A percentile compares a stretch with the other conserved stretches of the same genome.
Evolutionary conservation across 2,888 invertebrate genomes (phyloP).

Genomic region (Alcis repandata): DNA sequence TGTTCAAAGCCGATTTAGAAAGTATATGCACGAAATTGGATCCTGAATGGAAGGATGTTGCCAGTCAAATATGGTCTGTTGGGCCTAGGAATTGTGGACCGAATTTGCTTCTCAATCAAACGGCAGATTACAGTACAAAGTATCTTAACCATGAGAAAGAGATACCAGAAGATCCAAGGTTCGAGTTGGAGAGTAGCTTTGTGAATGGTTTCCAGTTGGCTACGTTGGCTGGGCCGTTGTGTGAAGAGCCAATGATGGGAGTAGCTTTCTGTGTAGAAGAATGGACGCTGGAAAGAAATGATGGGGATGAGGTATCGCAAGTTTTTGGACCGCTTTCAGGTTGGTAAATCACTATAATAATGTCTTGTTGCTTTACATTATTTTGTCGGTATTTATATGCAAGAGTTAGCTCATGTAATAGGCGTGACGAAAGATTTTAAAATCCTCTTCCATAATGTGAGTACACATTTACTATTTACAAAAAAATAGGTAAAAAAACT

Average conservation of each 20-base stretch:
- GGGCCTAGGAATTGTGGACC: constrained; percentile 96
- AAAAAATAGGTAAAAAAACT: no score
- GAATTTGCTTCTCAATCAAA: constrained; percentile 95
- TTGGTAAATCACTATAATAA: constrained; percentile 56
- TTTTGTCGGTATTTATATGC: background rate
- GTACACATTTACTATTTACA: no score
- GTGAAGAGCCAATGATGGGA: constrained; percentile 98
- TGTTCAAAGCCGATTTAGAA: constrained; percentile 86
- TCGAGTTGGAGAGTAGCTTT: constrained; percentile 91
- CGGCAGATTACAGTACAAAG: constrained; percentile 87
- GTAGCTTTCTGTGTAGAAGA: constrained; percentile 96
- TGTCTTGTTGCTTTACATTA: background rate
- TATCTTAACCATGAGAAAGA: constrained; percentile 74
- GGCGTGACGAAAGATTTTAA: no score
- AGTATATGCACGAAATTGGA: constrained; percentile 87
- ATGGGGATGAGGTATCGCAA: constrained; percentile 72
- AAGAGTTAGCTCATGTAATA: no score
- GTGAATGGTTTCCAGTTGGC: constrained; percentile 95
- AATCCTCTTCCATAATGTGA: no score
- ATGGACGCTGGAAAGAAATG: constrained; percentile 88
- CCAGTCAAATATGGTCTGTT: constrained; percentile 94
- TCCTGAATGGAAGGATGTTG: constrained; percentile 81
- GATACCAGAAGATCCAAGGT: constrained; percentile 83
- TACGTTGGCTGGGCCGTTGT: constrained; percentile 95
- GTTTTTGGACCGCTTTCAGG: constrained; percentile 86